These are phyloP conservation scores for Limnodromus scolopaceus DNA, from an alignment of 2,797 vertebrate species.

Conservation along the genomic window DNA sequence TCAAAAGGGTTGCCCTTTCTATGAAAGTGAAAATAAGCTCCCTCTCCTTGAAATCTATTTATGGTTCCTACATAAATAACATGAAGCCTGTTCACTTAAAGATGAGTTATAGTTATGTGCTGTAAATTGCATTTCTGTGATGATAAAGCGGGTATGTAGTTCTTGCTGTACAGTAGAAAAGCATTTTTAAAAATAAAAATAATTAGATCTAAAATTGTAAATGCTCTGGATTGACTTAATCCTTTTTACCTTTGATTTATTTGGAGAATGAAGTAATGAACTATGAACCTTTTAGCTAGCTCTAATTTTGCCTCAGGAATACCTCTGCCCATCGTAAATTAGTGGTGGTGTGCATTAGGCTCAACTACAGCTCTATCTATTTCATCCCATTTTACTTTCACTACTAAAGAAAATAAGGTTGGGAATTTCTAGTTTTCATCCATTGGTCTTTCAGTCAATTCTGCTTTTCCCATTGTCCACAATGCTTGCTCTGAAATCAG, in stretches of 20 bases:
- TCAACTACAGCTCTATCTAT: not conserved
- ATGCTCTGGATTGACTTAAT: not conserved
- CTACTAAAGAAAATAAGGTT: not conserved
- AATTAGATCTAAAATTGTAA: not conserved
- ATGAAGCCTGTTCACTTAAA: not conserved
- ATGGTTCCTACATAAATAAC: not conserved
- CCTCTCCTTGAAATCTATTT: not conserved
- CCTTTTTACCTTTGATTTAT: conserved; percentile 19
- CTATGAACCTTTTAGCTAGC: not conserved
- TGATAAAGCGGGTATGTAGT: not conserved
- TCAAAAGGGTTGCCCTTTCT: not conserved
- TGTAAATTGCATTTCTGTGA: not conserved
- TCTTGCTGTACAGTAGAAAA: not conserved
- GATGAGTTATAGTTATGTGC: not conserved
- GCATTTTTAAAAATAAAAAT: not conserved
- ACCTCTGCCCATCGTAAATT: not conserved
- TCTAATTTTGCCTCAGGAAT: not conserved
- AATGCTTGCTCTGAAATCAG: not conserved
- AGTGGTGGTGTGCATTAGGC: not conserved
- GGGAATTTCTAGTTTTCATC: not conserved
- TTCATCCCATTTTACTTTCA: not conserved
- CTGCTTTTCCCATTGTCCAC: not conserved
- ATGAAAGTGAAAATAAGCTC: not conserved
- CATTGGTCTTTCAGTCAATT: not conserved
- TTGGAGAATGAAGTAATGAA: not conserved